phyloP scores from a whole-genome alignment of 1,140 invertebrate species.

The Hyposmocoma kahamanoa region DNA sequence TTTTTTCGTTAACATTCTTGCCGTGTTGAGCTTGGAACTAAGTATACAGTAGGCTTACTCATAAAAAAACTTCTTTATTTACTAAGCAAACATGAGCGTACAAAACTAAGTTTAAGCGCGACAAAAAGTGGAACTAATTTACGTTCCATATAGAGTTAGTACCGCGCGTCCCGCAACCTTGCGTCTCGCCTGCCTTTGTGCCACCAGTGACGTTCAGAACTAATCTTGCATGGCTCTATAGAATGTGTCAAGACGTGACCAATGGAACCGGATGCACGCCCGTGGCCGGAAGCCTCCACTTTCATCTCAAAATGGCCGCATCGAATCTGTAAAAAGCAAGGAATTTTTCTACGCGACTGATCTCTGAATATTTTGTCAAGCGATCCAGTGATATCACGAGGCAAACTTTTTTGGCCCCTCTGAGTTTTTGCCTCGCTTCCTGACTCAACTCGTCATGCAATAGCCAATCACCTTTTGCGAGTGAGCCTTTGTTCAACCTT shows the following conservation, averaged over 20 bases:
- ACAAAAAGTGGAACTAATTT: too few relatives aligned
- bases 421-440: conserved; percentile 29
- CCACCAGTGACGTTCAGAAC: too few relatives aligned
- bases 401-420: conserved; percentile 42
- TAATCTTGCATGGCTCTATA: too few relatives aligned
- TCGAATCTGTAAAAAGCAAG: conserved; percentile 55
- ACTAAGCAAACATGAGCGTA: conserved; percentile 27
- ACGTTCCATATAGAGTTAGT: too few relatives aligned
- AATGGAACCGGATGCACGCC: conserved; percentile 50
- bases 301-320: conserved; percentile 63
- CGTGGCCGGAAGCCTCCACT: conserved; percentile 57
- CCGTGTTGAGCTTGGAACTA: conserved; percentile 13
- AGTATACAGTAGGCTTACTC: neutral
- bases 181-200: too few relatives aligned
- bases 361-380: conserved; percentile 60
- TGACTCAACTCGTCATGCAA: neutral
- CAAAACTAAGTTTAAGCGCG: too few relatives aligned
- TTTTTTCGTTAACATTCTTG: conserved; percentile 32
- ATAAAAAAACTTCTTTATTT: conserved; percentile 29
- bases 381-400: conserved; percentile 34
- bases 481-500: too few relatives aligned
- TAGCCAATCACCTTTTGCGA: conserved; percentile 2
- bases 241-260: conserved; percentile 34
- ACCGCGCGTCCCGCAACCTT: too few relatives aligned
- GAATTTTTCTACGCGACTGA: conserved; percentile 64